phyloP scores from a whole-genome alignment of 2,113 vertebrate genomes.

The Stomatorhinus ivindoensis region DNA sequence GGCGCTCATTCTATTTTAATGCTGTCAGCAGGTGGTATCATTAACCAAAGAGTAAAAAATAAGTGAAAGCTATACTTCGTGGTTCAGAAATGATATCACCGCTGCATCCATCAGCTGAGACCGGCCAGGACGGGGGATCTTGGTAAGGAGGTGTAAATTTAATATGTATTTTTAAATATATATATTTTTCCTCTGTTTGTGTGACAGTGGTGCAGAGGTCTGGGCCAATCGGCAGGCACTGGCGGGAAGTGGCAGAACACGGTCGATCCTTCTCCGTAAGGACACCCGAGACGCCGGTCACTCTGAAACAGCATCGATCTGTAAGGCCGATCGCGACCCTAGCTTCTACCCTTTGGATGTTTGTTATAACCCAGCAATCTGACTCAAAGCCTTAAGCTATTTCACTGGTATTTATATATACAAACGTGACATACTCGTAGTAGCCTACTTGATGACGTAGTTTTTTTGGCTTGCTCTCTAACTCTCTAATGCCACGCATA shows the following conservation, averaged over 20 bases:
- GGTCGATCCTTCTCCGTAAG: background rate
- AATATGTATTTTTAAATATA: conserved; percentile 40
- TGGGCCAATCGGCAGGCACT: background rate
- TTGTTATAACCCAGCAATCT: background rate
- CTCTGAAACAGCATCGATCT: background rate
- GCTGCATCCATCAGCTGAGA: conserved; percentile 43
- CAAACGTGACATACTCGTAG: background rate
- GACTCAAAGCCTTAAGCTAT: background rate
- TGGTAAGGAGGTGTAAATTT: conserved; percentile 55
- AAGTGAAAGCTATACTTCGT: conserved; percentile 54
- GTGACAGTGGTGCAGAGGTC: conserved; percentile 28
- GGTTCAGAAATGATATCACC: conserved; percentile 57
- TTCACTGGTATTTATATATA: background rate
- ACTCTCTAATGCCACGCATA: background rate
- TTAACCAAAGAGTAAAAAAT: conserved; percentile 65
- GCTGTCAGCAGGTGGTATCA: conserved; percentile 75
- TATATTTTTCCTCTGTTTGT: conserved; percentile 35
- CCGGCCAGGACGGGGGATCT: conserved; percentile 33
- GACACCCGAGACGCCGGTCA: background rate
- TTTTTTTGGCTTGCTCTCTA: background rate
- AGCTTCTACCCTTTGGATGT: background rate
- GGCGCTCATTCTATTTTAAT: conserved; percentile 49
- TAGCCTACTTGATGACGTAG: background rate
- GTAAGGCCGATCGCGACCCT: background rate
- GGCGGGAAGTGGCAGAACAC: background rate